Evolutionary conservation across 2,797 vertebrate genomes (phyloP).

Genomic region (Molossus molossus): DNA sequence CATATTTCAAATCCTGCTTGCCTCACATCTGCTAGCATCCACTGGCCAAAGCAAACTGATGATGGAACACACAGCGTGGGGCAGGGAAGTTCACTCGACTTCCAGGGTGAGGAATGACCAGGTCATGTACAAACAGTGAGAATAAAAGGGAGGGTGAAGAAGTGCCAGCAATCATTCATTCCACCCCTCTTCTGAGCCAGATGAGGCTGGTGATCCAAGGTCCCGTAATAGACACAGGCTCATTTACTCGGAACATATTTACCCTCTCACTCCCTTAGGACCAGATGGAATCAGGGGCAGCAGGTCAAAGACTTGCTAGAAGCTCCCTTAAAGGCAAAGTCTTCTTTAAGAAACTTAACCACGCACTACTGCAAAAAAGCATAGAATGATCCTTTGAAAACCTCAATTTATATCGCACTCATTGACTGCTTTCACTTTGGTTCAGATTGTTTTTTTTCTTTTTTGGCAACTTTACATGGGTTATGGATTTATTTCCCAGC

Average conservation of each 20-base stretch:
- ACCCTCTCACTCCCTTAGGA: neutral
- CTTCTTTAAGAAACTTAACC: neutral
- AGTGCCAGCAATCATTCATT: neutral
- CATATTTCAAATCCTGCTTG: rapidly evolving
- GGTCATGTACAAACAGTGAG: neutral
- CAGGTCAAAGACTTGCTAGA: rapidly evolving
- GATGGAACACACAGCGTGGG: too few relatives aligned
- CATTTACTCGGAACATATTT: rapidly evolving
- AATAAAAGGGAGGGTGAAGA: neutral
- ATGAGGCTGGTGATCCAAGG: neutral
- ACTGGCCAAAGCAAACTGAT: neutral
- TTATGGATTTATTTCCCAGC: neutral
- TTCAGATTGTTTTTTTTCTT: neutral
- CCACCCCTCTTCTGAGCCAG: neutral
- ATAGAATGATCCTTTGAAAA: neutral
- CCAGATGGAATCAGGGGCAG: rapidly evolving
- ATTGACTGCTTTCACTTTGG: neutral
- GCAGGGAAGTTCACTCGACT: too few relatives aligned
- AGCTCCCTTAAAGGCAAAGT: rapidly evolving
- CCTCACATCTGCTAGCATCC: neutral
- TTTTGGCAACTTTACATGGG: neutral
- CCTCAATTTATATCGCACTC: rapidly evolving
- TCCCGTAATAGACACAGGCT: rapidly evolving
- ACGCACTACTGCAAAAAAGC: rapidly evolving
- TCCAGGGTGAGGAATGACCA: too few relatives aligned